Conservation (phyloP, 37 sponge, comb jelly and placozoan genomes). For the Haliclona indistincta region DNA sequence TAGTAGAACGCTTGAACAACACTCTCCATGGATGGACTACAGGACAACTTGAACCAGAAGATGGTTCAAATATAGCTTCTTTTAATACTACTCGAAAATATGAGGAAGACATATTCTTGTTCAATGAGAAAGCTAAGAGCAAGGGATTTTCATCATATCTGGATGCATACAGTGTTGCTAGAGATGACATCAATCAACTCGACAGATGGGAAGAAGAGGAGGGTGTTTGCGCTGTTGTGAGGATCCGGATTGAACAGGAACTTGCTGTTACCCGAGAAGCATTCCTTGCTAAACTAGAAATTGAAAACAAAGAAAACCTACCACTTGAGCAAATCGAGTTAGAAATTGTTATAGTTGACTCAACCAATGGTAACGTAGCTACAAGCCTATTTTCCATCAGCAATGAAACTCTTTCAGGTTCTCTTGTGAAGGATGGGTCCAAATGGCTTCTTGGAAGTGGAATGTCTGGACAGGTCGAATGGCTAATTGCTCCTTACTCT, state of each 20-base stretch:
- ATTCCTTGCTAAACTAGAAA: constrained; percentile 40
- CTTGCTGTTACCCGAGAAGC: constrained; percentile 38
- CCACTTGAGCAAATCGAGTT: neutral
- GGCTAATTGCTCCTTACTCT: constrained; percentile 35
- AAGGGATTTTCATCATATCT: constrained; percentile 28
- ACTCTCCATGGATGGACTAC: constrained; percentile 39
- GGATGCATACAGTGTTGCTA: constrained; percentile 28
- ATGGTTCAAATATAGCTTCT: constrained; percentile 16
- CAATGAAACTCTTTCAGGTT: constrained; percentile 24
- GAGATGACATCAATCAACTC: constrained; percentile 1
- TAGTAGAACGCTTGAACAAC: constrained; percentile 34
- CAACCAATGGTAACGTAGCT: neutral
- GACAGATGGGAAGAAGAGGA: constrained; percentile 16
- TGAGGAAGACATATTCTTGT: neutral
- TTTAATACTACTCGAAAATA: neutral
- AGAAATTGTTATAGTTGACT: constrained; percentile 19
- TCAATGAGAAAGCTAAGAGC: constrained; percentile 3
- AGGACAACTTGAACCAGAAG: constrained; percentile 27
- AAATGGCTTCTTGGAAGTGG: constrained; percentile 15
- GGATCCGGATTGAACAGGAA: constrained; percentile 42
- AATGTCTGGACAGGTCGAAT: constrained; percentile 17
- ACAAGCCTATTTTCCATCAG: constrained; percentile 29
- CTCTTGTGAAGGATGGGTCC: neutral
- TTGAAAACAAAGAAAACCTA: constrained; percentile 30
- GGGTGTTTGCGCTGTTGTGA: constrained; percentile 43